These are phyloP conservation scores for Chelonoidis abingdonii DNA, from an alignment of 2,113 vertebrate species.

Conservation along the genomic window DNA sequence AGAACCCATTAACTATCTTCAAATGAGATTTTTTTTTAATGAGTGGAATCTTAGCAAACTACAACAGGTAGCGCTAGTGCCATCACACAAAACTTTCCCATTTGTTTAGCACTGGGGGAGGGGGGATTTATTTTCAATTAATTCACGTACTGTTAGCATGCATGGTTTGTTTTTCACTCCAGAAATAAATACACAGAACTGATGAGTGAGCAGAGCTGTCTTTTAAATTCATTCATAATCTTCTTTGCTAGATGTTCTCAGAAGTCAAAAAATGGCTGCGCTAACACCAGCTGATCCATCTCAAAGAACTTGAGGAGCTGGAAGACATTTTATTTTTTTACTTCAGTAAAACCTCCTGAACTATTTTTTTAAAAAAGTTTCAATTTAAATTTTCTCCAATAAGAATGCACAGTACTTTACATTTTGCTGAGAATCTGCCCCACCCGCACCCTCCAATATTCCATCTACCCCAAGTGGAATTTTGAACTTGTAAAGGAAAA, in stretches of 20 bases:
- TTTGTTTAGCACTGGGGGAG: slow-evolving; percentile 68
- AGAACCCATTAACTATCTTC: slow-evolving; percentile 77
- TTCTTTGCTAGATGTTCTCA: slow-evolving; percentile 26
- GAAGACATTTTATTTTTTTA: neutral
- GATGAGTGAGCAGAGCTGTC: neutral
- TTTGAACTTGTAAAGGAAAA: neutral
- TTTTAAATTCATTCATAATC: neutral
- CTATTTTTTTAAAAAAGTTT: neutral
- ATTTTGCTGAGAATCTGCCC: neutral
- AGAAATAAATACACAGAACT: slow-evolving; percentile 2
- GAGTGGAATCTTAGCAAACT: slow-evolving; percentile 78
- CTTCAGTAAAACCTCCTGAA: neutral
- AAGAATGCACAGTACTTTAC: neutral
- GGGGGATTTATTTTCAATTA: slow-evolving; percentile 67
- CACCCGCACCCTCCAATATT: too few relatives aligned
- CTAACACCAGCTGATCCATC: neutral
- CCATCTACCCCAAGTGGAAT: too few relatives aligned
- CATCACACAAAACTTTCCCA: slow-evolving; percentile 61
- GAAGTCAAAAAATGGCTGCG: neutral
- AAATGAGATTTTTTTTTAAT: slow-evolving; percentile 79
- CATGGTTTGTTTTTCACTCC: slow-evolving; percentile 15
- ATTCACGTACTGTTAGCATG: slow-evolving; percentile 32
- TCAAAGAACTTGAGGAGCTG: neutral
- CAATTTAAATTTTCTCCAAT: neutral
- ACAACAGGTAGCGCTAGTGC: slow-evolving; percentile 59